A percentile compares a stretch with the other conserved stretches of the same genome.
phyloP scores from a whole-genome alignment of 2,888 invertebrate species.

The Lagria hirta region DNA sequence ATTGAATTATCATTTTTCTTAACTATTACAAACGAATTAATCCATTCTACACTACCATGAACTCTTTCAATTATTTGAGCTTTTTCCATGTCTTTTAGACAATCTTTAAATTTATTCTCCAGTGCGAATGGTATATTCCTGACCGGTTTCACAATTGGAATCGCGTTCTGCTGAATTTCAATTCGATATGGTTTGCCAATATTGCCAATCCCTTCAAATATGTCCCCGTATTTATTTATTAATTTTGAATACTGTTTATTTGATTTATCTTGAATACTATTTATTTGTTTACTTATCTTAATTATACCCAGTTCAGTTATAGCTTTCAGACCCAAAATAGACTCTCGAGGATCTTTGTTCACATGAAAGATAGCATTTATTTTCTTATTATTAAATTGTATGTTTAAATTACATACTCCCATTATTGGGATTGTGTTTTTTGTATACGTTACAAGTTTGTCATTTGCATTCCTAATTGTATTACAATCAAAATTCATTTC shows the following conservation, averaged over 20 bases:
- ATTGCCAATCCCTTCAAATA: slow-evolving; percentile 25
- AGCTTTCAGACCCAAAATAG: no score
- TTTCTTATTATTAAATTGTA: slow-evolving; percentile 11
- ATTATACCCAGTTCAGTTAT: no score
- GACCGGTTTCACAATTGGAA: slow-evolving; percentile 23
- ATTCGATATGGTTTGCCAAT: slow-evolving; percentile 25
- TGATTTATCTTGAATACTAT: no score
- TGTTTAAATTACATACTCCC: slow-evolving; percentile 22
- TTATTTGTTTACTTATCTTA: background rate
- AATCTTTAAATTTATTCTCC: slow-evolving; percentile 22
- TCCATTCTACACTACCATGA: no score
- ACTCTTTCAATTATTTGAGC: slow-evolving; percentile 24
- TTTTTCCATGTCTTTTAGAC: slow-evolving; percentile 6
- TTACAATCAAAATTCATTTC: slow-evolving; percentile 5
- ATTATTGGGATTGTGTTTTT: slow-evolving; percentile 23
- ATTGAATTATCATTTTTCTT: slow-evolving; percentile 27
- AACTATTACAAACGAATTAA: slow-evolving; percentile 31
- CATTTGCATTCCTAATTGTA: slow-evolving; percentile 20
- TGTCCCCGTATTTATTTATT: slow-evolving; percentile 5
- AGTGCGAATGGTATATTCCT: slow-evolving; percentile 29
- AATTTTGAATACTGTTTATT: slow-evolving; percentile 1
- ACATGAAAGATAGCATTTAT: background rate
- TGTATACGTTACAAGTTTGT: slow-evolving; percentile 21
- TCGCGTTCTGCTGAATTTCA: slow-evolving; percentile 21
- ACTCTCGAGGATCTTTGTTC: no score